A percentile compares a stretch with the other conserved stretches of the same genome.
Conservation (phyloP, 2,888 invertebrate species). For the Eupsilia transversa region DNA sequence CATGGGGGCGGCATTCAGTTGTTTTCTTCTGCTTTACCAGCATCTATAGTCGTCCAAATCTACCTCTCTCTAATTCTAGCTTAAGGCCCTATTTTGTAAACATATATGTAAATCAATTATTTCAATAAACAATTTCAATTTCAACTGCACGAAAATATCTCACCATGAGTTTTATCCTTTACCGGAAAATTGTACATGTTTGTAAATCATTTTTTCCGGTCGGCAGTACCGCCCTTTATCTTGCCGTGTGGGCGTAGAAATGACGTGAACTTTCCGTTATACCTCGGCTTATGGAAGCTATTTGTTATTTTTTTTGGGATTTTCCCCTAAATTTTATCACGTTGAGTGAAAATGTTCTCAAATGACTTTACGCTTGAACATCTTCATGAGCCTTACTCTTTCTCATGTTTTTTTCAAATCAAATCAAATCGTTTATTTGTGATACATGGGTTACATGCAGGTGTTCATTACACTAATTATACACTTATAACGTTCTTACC, state of each 20-base stretch:
- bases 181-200: conserved; percentile 26
- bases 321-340: conserved; percentile 22
- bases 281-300: conserved; percentile 3
- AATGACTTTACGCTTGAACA: conserved; percentile 15
- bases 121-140: too few species aligned
- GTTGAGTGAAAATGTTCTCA: conserved; percentile 34
- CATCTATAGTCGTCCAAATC: background rate
- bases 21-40: background rate
- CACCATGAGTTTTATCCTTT: background rate
- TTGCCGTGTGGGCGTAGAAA: conserved; percentile 16
- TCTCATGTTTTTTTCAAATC: conserved; percentile 4
- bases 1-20: background rate
- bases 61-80: too few species aligned
- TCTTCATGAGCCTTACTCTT: background rate
- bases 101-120: too few species aligned
- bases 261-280: conserved; percentile 12
- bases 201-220: conserved; percentile 49
- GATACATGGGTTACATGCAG: too few species aligned
- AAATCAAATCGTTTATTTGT: too few species aligned
- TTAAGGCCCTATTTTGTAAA: too few species aligned
- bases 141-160: background rate
- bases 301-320: conserved; percentile 52
- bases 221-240: conserved; percentile 17
- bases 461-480: too few species aligned
- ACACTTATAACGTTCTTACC: too few species aligned